Evolutionary conservation across 2,888 invertebrate species (phyloP).

Genomic region (Thumatha senex): DNA sequence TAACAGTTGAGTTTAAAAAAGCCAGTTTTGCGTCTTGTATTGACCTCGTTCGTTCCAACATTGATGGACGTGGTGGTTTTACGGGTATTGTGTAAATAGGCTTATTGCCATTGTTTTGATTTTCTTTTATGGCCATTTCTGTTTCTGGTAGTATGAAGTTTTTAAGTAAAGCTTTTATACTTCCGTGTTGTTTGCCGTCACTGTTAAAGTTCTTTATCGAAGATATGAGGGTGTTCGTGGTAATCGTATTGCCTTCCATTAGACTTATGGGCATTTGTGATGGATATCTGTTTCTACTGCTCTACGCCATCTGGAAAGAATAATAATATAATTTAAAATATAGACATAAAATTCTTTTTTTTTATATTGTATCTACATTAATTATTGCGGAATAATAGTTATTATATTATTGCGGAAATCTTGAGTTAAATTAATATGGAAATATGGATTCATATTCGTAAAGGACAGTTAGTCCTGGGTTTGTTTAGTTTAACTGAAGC

Average conservation of each 20-base stretch:
- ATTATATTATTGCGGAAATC: no score
- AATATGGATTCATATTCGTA: no score
- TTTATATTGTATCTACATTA: no score
- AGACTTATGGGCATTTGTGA: conserved; percentile 69
- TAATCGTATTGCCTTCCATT: conserved; percentile 72
- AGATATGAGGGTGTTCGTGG: conserved; percentile 64
- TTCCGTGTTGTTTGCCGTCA: conserved; percentile 64
- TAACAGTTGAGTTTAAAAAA: conserved; percentile 67
- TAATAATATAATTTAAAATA: conserved; percentile 11
- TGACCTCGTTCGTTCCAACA: conserved; percentile 59
- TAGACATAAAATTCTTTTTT: no score
- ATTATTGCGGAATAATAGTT: no score
- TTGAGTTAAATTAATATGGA: no score
- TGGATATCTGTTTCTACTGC: conserved; percentile 59
- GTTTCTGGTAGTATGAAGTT: conserved; percentile 69
- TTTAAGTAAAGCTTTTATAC: conserved; percentile 68
- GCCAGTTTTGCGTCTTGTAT: conserved; percentile 70
- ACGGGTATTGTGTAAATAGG: conserved; percentile 69
- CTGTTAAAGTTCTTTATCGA: conserved; percentile 64
- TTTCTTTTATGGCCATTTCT: conserved; percentile 76
- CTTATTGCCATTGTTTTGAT: conserved; percentile 58
- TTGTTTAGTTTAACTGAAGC: no score
- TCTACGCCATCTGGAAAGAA: conserved; percentile 78
- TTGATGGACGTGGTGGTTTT: conserved; percentile 52
- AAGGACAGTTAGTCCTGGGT: no score